Evolutionary conservation across 2,797 vertebrate genomes (phyloP).

Genomic region (Tangara arthus): DNA sequence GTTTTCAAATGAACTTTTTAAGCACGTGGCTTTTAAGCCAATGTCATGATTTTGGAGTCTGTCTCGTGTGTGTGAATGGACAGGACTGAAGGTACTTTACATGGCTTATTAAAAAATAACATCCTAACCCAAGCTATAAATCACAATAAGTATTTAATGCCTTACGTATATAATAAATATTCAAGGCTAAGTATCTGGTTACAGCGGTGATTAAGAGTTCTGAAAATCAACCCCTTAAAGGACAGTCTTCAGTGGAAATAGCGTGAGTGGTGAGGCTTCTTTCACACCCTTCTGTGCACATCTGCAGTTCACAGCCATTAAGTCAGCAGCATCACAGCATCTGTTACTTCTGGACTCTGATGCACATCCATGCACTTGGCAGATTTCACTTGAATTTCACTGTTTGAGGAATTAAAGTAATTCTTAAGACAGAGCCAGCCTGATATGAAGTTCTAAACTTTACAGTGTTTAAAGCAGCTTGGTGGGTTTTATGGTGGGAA

Average conservation of each 20-base stretch:
- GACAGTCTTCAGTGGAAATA: not conserved
- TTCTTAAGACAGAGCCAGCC: not conserved
- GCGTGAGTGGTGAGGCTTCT: not conserved
- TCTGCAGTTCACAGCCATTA: not conserved
- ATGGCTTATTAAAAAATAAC: conserved; percentile 62
- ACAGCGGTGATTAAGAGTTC: conserved; percentile 40
- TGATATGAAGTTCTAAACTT: not conserved
- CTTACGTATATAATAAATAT: conserved; percentile 61
- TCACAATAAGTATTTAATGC: conserved; percentile 61
- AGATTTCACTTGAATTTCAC: not conserved
- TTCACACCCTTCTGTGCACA: not conserved
- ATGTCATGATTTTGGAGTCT: conserved; percentile 5
- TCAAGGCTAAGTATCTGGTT: conserved; percentile 53
- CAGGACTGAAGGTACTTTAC: conserved; percentile 52
- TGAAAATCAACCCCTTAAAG: conserved; percentile 38
- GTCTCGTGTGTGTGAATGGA: conserved; percentile 21
- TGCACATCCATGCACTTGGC: not conserved
- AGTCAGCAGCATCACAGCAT: not conserved
- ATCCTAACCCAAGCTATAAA: conserved; percentile 56
- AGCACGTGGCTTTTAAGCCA: conserved; percentile 6
- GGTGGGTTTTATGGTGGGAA: not conserved
- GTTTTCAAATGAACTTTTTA: conserved; percentile 3
- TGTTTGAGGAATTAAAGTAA: not conserved
- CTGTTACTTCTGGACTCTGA: not conserved
- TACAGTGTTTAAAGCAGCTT: not conserved